phyloP scores from a whole-genome alignment of 2,888 invertebrate genomes.

The Sphinx pinastri region DNA sequence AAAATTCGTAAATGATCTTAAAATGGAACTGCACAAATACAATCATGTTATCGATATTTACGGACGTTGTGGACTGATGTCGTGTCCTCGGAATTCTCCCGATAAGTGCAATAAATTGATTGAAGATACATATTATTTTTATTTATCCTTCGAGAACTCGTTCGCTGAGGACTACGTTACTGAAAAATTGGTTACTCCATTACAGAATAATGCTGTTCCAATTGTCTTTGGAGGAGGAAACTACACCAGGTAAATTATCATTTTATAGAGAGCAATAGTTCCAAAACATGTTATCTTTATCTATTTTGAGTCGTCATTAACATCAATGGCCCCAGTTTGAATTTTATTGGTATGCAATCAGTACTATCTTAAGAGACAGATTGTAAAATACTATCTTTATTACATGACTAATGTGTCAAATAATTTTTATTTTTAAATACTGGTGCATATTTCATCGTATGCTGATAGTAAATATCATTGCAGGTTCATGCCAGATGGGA shows the following conservation, averaged over 20 bases:
- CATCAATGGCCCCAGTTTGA: too few species aligned
- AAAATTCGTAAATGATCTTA: slow-evolving; percentile 31
- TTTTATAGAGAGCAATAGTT: slow-evolving; percentile 51
- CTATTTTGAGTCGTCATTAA: too few species aligned
- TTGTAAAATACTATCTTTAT: background rate
- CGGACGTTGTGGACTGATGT: slow-evolving; percentile 41
- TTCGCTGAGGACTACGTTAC: slow-evolving; percentile 64
- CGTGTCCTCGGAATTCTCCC: slow-evolving; percentile 42
- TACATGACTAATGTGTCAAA: background rate
- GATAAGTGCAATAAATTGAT: slow-evolving; percentile 52
- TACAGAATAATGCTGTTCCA: slow-evolving; percentile 83
- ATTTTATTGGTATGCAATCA: too few species aligned
- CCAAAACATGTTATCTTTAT: slow-evolving; percentile 18
- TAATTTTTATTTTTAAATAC: background rate
- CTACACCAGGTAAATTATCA: slow-evolving; percentile 51
- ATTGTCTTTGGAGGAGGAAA: slow-evolving; percentile 87
- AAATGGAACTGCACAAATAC: slow-evolving; percentile 36
- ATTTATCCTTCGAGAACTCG: slow-evolving; percentile 67
- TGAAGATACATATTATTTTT: slow-evolving; percentile 54
- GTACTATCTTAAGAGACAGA: too few species aligned
- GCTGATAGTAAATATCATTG: slow-evolving; percentile 6
- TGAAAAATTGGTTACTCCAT: slow-evolving; percentile 58
- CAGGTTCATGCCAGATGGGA: slow-evolving; percentile 50
- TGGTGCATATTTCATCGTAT: background rate
- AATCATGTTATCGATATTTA: slow-evolving; percentile 40